These are phyloP conservation scores for Petrocephalus zakoni DNA, from an alignment of 2,113 vertebrate species.

Conservation along the genomic window DNA sequence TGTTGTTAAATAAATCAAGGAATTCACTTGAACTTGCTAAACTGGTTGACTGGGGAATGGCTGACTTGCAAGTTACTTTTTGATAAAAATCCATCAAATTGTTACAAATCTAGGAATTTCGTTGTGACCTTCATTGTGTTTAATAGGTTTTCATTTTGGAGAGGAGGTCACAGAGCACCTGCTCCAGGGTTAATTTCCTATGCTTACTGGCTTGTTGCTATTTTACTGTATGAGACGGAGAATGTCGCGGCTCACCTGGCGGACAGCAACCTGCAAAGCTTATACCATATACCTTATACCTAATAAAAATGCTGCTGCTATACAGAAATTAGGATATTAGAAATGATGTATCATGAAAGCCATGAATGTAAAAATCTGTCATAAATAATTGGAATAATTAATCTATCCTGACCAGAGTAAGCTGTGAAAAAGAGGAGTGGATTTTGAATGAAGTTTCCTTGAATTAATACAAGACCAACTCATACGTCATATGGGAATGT, in stretches of 20 bases:
- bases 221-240: neutral
- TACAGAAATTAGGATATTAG: neutral
- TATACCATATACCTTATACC: neutral
- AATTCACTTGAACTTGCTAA: neutral
- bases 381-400: neutral
- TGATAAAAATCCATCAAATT: neutral
- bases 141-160: neutral
- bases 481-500: no score
- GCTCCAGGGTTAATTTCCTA: neutral
- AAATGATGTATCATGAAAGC: neutral
- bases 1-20: neutral
- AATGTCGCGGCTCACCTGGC: neutral
- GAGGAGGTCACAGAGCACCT: neutral
- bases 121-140: neutral
- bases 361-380: neutral
- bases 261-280: neutral
- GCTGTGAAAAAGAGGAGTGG: neutral
- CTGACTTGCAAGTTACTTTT: constrained; percentile 4
- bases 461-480: no score
- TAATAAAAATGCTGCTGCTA: neutral
- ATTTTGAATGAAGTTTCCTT: no score
- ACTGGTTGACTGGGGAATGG: neutral
- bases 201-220: neutral
- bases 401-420: neutral
- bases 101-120: neutral